A percentile compares a stretch with the other conserved stretches of the same genome.
Evolutionary conservation across 2,113 vertebrate species (phyloP).

Genomic region (Sterna hirundo): DNA sequence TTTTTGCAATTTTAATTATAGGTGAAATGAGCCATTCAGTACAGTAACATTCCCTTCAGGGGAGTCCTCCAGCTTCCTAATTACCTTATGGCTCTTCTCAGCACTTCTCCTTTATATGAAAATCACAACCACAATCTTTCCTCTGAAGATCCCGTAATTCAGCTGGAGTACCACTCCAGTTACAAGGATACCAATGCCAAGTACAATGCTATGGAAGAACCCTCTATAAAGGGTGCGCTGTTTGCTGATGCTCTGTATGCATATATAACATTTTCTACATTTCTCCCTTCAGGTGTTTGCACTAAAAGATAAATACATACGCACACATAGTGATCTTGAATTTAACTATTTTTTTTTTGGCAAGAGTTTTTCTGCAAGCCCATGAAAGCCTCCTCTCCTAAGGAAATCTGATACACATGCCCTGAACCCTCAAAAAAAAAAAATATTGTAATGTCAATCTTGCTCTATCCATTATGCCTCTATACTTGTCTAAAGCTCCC

Average conservation of each 20-base stretch:
- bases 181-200: background rate
- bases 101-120: background rate
- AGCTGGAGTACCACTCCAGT: background rate
- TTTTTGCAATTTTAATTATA: background rate
- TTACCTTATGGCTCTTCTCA: background rate
- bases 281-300: background rate
- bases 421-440: background rate
- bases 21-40: background rate
- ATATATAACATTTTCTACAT: background rate
- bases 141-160: background rate
- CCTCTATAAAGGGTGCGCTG: background rate
- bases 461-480: background rate
- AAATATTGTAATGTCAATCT: too few relatives aligned
- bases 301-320: background rate
- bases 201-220: accelerated
- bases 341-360: background rate
- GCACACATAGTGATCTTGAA: background rate
- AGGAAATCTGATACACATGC: background rate
- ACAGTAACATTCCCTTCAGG: background rate
- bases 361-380: background rate
- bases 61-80: background rate
- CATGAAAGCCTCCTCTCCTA: background rate
- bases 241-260: background rate
- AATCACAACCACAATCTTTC: background rate
- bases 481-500: background rate